Conservation (phyloP, 1,140 invertebrate genomes). For the Drosophila ficusphila region DNA sequence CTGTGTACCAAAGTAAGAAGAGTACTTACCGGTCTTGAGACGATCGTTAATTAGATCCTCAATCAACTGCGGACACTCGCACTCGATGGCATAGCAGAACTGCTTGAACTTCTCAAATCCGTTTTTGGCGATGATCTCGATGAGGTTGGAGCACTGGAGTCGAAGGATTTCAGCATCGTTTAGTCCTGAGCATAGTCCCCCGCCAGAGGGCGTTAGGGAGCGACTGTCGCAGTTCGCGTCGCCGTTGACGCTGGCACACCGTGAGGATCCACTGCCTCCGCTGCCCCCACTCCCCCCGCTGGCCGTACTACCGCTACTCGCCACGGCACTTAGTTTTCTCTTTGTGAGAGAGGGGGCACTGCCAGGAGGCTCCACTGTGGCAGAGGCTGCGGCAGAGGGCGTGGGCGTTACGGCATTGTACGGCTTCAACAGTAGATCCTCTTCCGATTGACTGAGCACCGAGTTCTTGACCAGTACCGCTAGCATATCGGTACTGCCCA, state of each 20-base stretch:
- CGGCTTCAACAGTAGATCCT: constrained; percentile 75
- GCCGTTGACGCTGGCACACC: constrained; percentile 75
- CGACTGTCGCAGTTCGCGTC: constrained; percentile 75
- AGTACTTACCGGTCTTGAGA: constrained; percentile 80
- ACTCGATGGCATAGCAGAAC: constrained; percentile 86
- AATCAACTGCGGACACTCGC: constrained; percentile 85
- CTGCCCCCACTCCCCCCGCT: constrained; percentile 61
- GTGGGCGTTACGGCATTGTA: constrained; percentile 33
- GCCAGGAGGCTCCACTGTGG: constrained; percentile 42
- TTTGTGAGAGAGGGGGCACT: constrained; percentile 72
- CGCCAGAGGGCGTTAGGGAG: constrained; percentile 73
- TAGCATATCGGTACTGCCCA: constrained; percentile 76
- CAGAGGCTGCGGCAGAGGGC: constrained; percentile 17
- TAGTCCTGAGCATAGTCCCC: constrained; percentile 15
- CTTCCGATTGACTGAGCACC: constrained; percentile 75
- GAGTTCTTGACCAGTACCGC: constrained; percentile 82
- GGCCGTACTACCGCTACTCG: constrained; percentile 66
- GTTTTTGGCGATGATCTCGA: constrained; percentile 85
- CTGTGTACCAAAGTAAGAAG: not conserved
- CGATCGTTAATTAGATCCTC: constrained; percentile 85
- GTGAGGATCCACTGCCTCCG: constrained; percentile 64
- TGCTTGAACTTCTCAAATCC: constrained; percentile 86
- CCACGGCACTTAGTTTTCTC: constrained; percentile 72
- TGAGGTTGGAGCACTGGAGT: constrained; percentile 83
- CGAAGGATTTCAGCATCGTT: constrained; percentile 78